Base-by-base conservation (phyloP, 2,888 invertebrate genomes). In the Yponomeuta sedellus region DNA sequence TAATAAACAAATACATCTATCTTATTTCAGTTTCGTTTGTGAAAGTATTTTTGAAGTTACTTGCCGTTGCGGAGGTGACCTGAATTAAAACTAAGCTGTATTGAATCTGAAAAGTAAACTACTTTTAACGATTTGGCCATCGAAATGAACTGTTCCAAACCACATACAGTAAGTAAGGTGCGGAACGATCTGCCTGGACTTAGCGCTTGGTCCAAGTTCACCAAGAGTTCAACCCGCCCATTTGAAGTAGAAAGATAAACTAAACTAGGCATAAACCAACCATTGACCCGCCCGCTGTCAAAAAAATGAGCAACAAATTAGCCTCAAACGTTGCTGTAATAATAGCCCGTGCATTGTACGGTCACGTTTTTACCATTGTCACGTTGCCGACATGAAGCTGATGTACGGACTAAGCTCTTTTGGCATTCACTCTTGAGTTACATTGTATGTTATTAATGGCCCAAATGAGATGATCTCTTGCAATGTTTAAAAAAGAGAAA, bases 321-420 rank as follows among this genome's bases (percentile, higher is more conserved):
- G 61, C 22, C 16, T 28, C 25, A 61, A 61, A 20, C 12, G 25
- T 61, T n/a, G 61, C 34, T 44, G 44, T 28, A 61, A 61, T 61
- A 34, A 61, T 61, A 25, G 61, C n/a, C 34, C 22, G 10, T 11
- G 28, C 34, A 72, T 73, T 74, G 74, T 69, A 70, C 70, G 67
- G 69, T 74, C 74, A 74, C 73, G 71, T 71, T 70, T 61, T 28
- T 61, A 22, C 66, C 65, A 69, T 66, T 69, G 74, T 80, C 82
- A 82, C 82, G 81, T 78, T 80, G 78, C 76, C 64, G 70, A 71
- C 75, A 78, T 81, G 16, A 52, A 16, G 16, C 44, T 16, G 44
- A 52, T 16, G 44, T 52, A 16, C 16, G 4, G 12, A 52, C 44
- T 16, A 5, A 52, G 16, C 44, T 52, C 44, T 52, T 52, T 52